These are phyloP conservation scores for Casuarius casuarius DNA, from an alignment of 2,113 vertebrate genomes.

Conservation along the genomic window DNA sequence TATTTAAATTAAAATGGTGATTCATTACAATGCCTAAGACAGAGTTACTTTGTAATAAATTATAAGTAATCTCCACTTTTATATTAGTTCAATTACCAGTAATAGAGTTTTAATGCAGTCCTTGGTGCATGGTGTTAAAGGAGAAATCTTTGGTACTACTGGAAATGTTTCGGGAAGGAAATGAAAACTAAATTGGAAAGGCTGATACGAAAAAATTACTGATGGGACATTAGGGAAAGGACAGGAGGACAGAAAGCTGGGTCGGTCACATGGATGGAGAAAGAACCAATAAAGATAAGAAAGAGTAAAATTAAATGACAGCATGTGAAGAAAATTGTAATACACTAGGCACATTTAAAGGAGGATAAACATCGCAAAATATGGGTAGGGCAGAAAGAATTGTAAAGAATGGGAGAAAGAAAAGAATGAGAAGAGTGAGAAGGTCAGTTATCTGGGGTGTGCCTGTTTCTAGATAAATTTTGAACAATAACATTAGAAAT, in stretches of 20 bases:
- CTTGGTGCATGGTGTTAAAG: constrained; percentile 74
- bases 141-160: constrained; percentile 50
- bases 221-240: not conserved
- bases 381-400: not conserved
- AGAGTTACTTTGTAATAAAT: constrained; percentile 79
- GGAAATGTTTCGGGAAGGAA: constrained; percentile 65
- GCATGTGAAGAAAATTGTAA: not conserved
- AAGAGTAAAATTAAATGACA: not conserved
- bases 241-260: not conserved
- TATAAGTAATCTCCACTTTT: constrained; percentile 79
- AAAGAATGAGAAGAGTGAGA: not conserved
- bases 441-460: not conserved
- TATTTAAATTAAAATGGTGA: constrained; percentile 76
- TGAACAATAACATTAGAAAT: not conserved
- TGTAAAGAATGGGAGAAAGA: not conserved
- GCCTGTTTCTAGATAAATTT: not conserved
- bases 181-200: constrained; percentile 63
- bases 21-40: constrained; percentile 73
- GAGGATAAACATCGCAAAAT: not conserved
- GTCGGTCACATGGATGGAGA: not conserved
- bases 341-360: not conserved
- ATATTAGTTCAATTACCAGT: constrained; percentile 78
- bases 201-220: constrained; percentile 13
- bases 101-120: constrained; percentile 82
- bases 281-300: constrained; percentile 7